These are phyloP conservation scores for Toxonevra muliebris DNA, from an alignment of 2,888 invertebrate genomes.

Conservation along the genomic window DNA sequence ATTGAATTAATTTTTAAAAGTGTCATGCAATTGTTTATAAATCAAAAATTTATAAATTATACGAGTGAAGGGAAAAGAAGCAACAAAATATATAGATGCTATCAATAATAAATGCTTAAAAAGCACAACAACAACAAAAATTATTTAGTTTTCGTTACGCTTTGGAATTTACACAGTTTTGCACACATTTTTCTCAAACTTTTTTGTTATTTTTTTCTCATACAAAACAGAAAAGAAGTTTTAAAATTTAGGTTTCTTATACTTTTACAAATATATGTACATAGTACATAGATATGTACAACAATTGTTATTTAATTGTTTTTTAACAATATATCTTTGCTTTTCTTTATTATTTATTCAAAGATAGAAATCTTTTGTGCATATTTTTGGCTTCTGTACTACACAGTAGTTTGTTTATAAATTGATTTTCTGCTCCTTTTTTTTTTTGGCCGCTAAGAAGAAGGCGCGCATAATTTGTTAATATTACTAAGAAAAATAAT, in stretches of 20 bases:
- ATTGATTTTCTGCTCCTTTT: constrained; percentile 36
- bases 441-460: neutral
- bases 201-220: neutral
- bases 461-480: too few relatives aligned
- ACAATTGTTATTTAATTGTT: constrained; percentile 32
- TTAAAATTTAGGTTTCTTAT: neutral
- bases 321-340: constrained; percentile 24
- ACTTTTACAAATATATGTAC: neutral
- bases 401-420: constrained; percentile 8
- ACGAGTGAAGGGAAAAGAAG: neutral
- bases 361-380: neutral
- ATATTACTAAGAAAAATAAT: too few relatives aligned
- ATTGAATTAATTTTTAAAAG: neutral
- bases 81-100: neutral
- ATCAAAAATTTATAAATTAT: neutral
- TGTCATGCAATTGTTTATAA: neutral
- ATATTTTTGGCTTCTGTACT: neutral
- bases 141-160: neutral
- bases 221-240: neutral
- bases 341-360: neutral
- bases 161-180: constrained; percentile 15
- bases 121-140: neutral
- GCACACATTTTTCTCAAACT: neutral
- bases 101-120: neutral
- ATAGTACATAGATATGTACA: constrained; percentile 11